Percentiles rank a stretch among this genome's conserved stretches.
phyloP scores from a whole-genome alignment of 2,888 invertebrate species.

The Meloe dianella region DNA sequence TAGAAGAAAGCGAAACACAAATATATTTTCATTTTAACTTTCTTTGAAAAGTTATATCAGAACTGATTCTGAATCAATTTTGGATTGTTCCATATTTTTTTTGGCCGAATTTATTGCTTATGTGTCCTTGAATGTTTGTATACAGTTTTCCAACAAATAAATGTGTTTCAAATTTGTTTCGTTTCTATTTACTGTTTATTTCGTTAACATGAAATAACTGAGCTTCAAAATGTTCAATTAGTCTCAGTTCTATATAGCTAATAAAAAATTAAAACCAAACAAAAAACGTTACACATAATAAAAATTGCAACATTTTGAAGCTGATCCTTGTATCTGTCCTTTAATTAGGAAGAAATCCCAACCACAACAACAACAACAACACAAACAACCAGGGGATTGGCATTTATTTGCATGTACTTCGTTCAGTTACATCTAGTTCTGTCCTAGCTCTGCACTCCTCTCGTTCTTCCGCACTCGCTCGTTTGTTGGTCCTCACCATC shows the following conservation, averaged over 20 bases:
- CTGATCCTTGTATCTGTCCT: slow-evolving; percentile 34
- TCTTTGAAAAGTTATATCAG: slow-evolving; percentile 58
- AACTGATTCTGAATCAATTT: slow-evolving; percentile 53
- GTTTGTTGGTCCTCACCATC: no score
- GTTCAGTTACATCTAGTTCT: no score
- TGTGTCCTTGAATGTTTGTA: slow-evolving; percentile 39
- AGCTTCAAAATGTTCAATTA: slow-evolving; percentile 58
- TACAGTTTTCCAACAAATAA: slow-evolving; percentile 41
- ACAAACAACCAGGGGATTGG: no score
- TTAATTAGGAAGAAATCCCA: slow-evolving; percentile 19
- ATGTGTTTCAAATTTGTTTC: slow-evolving; percentile 37
- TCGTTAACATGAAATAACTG: slow-evolving; percentile 50
- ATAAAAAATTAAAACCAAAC: neutral
- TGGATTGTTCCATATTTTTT: slow-evolving; percentile 31
- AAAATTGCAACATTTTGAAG: slow-evolving; percentile 57
- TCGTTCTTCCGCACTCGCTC: no score
- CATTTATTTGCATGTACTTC: no score
- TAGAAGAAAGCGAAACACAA: no score
- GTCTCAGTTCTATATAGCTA: slow-evolving; percentile 60
- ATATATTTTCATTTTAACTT: no score
- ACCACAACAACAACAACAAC: slow-evolving; percentile 14
- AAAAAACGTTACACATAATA: slow-evolving; percentile 38
- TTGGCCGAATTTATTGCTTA: no score
- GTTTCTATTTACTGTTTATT: slow-evolving; percentile 42
- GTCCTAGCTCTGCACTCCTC: no score